phyloP scores from a whole-genome alignment of 2,888 invertebrate species.

The Helobdella robusta region DNA sequence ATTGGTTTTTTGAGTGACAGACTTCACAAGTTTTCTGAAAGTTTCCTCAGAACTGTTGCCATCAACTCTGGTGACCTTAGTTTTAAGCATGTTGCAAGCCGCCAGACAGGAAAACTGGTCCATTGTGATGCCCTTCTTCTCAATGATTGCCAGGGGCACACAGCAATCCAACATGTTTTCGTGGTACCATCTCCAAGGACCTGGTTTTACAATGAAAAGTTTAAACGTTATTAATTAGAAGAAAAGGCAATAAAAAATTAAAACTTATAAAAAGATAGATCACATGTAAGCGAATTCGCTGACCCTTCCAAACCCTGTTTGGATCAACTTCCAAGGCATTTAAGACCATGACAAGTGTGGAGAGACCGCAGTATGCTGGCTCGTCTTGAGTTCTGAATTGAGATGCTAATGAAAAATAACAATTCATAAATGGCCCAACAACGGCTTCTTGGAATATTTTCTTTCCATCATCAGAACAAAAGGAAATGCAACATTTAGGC shows the following conservation, averaged over 20 bases:
- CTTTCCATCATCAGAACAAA: slow-evolving; percentile 46
- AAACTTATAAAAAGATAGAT: slow-evolving; percentile 38
- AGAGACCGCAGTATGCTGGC: slow-evolving; percentile 50
- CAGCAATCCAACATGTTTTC: slow-evolving; percentile 51
- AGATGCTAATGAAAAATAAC: slow-evolving; percentile 47
- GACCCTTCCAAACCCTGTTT: slow-evolving; percentile 23
- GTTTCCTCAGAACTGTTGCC: slow-evolving; percentile 28
- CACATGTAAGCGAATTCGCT: background rate
- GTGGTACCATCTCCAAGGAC: slow-evolving; percentile 50
- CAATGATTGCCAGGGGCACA: slow-evolving; percentile 42
- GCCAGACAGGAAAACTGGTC: slow-evolving; percentile 48
- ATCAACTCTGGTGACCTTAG: slow-evolving; percentile 31
- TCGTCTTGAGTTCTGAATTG: slow-evolving; percentile 51
- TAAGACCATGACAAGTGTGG: slow-evolving; percentile 48
- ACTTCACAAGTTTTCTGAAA: slow-evolving; percentile 36
- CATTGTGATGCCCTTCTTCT: slow-evolving; percentile 44
- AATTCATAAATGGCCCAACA: slow-evolving; percentile 42
- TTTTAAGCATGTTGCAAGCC: slow-evolving; percentile 44
- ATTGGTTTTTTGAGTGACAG: slow-evolving; percentile 32
- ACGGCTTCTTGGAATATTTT: slow-evolving; percentile 44
- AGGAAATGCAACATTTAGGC: slow-evolving; percentile 46
- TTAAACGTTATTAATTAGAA: too few species aligned
- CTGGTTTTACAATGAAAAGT: slow-evolving; percentile 8
- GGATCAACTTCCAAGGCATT: slow-evolving; percentile 45
- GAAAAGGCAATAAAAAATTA: too few species aligned